Conservation (phyloP, 2,797 vertebrate species). For the Chlorospingus flavigularis region DNA sequence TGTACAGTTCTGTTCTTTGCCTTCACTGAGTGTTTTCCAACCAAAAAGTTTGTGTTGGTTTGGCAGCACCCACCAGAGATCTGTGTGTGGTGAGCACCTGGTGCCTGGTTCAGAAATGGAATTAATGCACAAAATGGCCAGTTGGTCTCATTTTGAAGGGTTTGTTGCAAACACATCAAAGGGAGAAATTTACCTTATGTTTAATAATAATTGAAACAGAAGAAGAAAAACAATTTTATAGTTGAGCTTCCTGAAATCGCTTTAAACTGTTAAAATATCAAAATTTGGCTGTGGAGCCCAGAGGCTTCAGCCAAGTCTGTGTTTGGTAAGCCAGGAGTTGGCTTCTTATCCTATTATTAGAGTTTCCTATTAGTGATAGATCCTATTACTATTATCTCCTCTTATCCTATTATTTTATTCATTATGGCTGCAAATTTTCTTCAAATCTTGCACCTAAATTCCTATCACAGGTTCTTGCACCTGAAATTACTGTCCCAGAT, state of each 20-base stretch:
- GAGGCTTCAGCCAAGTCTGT: background rate
- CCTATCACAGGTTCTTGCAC: background rate
- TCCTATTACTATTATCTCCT: background rate
- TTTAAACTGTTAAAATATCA: background rate
- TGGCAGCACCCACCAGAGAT: background rate
- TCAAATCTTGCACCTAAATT: background rate
- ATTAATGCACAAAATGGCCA: background rate
- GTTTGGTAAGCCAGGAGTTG: background rate
- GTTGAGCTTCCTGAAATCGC: background rate
- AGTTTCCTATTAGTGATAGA: background rate
- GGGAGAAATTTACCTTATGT: background rate
- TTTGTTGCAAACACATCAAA: background rate
- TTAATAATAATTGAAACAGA: background rate
- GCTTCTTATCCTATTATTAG: background rate
- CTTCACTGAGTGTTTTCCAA: background rate
- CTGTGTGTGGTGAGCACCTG: rapidly evolving
- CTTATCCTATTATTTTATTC: background rate
- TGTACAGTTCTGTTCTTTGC: background rate
- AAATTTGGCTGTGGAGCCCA: background rate
- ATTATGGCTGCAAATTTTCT: background rate
- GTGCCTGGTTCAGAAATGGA: background rate
- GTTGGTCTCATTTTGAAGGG: background rate
- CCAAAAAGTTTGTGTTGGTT: rapidly evolving
- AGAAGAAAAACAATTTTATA: background rate
- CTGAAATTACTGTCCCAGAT: background rate